A percentile compares a stretch with the other conserved stretches of the same genome.
Conservation (phyloP, 2,113 vertebrate species). For the Bubo blakistoni region DNA sequence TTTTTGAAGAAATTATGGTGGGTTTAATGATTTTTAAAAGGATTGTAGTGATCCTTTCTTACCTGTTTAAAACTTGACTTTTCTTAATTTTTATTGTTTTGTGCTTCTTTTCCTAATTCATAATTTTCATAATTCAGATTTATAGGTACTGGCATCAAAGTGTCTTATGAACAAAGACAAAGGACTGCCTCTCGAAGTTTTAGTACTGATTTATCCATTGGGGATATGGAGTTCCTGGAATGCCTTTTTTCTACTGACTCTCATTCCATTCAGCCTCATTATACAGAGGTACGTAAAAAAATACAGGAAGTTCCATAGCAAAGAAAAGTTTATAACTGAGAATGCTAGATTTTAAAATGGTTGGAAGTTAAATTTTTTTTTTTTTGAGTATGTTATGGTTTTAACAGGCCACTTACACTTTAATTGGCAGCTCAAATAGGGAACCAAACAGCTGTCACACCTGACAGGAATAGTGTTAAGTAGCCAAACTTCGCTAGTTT, state of each 20-base stretch:
- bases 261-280: slow-evolving; percentile 78
- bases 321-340: neutral
- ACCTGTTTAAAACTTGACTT: neutral
- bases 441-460: neutral
- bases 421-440: neutral
- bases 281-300: slow-evolving; percentile 86
- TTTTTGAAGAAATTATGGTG: neutral
- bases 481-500: neutral
- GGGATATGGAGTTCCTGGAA: slow-evolving; percentile 88
- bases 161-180: slow-evolving; percentile 90
- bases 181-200: slow-evolving; percentile 80
- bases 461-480: neutral
- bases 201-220: slow-evolving; percentile 87
- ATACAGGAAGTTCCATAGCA: neutral
- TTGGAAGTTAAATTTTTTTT: neutral
- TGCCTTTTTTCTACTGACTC: slow-evolving; percentile 90
- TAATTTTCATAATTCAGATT: slow-evolving; percentile 76
- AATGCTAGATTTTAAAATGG: neutral
- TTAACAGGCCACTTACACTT: neutral
- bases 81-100: neutral
- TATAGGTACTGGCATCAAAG: slow-evolving; percentile 85
- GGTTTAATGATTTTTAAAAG: neutral
- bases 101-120: neutral
- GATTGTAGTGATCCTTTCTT: neutral
- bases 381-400: neutral